phyloP scores from a whole-genome alignment of 1,140 invertebrate genomes.

The Euwallacea similis region DNA sequence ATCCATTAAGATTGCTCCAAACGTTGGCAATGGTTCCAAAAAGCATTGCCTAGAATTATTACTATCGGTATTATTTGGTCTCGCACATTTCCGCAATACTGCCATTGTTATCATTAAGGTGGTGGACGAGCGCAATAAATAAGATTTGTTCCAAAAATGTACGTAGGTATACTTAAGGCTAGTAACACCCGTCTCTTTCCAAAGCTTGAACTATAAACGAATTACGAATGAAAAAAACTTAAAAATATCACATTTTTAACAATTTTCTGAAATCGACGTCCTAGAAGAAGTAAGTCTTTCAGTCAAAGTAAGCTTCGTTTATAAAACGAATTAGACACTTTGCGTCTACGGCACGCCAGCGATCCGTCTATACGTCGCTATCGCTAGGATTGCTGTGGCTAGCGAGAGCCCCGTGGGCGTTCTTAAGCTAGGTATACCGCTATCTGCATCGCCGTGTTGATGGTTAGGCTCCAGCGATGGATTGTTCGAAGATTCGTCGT shows the following conservation, averaged over 20 bases:
- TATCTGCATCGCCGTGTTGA: slow-evolving; percentile 17
- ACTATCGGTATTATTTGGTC: background rate
- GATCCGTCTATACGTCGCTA: slow-evolving; percentile 30
- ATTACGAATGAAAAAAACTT: background rate
- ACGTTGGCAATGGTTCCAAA: background rate
- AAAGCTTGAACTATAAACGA: background rate
- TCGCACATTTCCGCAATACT: no score
- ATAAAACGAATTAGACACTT: slow-evolving; percentile 42
- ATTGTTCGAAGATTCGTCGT: slow-evolving; percentile 26
- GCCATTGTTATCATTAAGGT: no score
- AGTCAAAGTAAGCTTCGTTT: slow-evolving; percentile 43
- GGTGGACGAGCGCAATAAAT: background rate
- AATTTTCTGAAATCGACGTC: slow-evolving; percentile 10
- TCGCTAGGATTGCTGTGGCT: slow-evolving; percentile 25
- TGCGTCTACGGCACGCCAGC: no score
- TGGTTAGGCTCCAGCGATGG: slow-evolving; percentile 27
- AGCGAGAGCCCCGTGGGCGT: slow-evolving; percentile 14
- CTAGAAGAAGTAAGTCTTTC: slow-evolving; percentile 29
- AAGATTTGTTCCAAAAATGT: background rate
- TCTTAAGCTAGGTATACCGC: slow-evolving; percentile 11
- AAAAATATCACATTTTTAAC: slow-evolving; percentile 17
- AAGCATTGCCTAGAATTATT: background rate
- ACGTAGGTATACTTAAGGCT: no score
- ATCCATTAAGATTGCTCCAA: background rate
- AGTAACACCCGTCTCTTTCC: background rate